These are phyloP conservation scores for Brachyptera risi DNA, from an alignment of 2,888 invertebrate species.

Conservation along the genomic window DNA sequence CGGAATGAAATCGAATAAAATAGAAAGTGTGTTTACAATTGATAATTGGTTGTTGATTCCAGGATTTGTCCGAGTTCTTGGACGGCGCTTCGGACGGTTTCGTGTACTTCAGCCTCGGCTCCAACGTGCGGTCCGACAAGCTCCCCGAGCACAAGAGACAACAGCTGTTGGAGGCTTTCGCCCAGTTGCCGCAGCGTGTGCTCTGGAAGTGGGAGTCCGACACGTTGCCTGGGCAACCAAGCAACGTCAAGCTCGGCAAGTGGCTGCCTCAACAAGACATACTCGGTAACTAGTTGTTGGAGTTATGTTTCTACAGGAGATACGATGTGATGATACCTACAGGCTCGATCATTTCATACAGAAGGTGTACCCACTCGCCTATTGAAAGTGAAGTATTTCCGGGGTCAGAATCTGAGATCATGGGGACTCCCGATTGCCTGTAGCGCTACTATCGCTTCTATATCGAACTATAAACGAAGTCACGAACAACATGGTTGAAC, in stretches of 20 bases:
- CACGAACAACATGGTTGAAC: too few relatives aligned
- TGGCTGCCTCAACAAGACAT: constrained; percentile 48
- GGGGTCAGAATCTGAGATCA: too few relatives aligned
- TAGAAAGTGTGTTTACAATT: too few relatives aligned
- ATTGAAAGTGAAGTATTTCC: neutral
- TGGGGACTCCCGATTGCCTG: too few relatives aligned
- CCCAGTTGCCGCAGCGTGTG: constrained; percentile 44
- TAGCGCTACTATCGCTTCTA: too few relatives aligned
- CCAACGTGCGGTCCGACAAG: constrained; percentile 46
- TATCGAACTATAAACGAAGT: too few relatives aligned
- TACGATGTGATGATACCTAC: too few relatives aligned
- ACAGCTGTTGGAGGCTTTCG: constrained; percentile 45
- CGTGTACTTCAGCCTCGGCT: constrained; percentile 50
- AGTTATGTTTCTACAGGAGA: too few relatives aligned
- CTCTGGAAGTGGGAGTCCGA: constrained; percentile 51
- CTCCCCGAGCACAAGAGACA: constrained; percentile 44
- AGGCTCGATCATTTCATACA: neutral
- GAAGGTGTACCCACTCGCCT: neutral
- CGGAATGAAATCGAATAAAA: too few relatives aligned
- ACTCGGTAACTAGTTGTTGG: constrained; percentile 39
- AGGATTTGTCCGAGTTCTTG: constrained; percentile 39
- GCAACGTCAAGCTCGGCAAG: constrained; percentile 46
- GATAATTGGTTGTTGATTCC: neutral
- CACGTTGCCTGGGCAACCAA: constrained; percentile 40
- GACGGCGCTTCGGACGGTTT: constrained; percentile 46